Conservation (phyloP, 2,888 invertebrate species). For the Philonicus albiceps region DNA sequence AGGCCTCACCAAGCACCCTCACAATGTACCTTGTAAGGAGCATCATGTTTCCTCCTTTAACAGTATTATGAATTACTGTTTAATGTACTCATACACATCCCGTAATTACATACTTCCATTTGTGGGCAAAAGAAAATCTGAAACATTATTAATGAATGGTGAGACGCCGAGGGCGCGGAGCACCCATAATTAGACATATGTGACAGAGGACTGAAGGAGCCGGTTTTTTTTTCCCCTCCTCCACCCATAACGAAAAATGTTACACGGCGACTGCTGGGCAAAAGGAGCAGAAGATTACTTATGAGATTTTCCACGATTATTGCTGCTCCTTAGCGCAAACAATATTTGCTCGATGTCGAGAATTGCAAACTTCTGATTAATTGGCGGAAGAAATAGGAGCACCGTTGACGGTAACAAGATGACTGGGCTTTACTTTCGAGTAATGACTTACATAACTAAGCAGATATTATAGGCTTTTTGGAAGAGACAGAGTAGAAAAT, state of each 20-base stretch:
- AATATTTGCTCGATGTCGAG: not conserved
- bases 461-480: not conserved
- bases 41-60: constrained; percentile 2
- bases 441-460: not conserved
- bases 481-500: not conserved
- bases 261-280: not conserved
- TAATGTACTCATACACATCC: not conserved
- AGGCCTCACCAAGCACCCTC: not conserved
- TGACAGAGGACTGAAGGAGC: not conserved
- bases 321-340: not conserved
- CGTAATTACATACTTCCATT: constrained; percentile 1
- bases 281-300: not conserved
- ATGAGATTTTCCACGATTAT: not conserved
- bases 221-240: no score
- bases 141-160: constrained; percentile 10
- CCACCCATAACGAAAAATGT: not conserved
- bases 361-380: not conserved
- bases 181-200: not conserved
- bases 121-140: not conserved
- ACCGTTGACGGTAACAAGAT: not conserved
- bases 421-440: not conserved
- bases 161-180: not conserved
- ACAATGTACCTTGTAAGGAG: not conserved
- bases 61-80: not conserved
- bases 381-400: not conserved